Conservation (phyloP, 2,113 vertebrate genomes). For the Oreochromis spilurus region DNA sequence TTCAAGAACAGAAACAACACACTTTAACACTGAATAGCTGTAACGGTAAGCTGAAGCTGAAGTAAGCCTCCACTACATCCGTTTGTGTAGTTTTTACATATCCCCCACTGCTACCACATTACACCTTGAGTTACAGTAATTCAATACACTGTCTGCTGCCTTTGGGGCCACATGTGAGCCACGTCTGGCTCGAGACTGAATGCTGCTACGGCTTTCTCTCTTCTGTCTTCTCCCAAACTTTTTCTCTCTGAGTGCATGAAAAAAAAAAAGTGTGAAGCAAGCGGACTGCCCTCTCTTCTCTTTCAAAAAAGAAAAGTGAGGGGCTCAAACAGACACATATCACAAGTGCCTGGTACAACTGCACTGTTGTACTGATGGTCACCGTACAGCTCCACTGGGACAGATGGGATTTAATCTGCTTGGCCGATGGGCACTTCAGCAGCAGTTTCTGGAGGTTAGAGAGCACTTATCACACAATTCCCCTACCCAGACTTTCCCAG, state of each 20-base stretch:
- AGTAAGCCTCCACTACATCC: conserved; percentile 2
- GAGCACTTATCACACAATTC: conserved; percentile 55
- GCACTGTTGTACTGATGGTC: conserved; percentile 30
- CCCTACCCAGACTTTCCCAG: conserved; percentile 55
- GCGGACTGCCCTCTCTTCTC: conserved; percentile 35
- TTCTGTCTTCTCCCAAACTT: conserved; percentile 40
- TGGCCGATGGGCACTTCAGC: conserved; percentile 64
- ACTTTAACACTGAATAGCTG: neutral
- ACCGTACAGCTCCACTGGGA: conserved; percentile 47
- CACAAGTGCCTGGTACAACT: conserved; percentile 38
- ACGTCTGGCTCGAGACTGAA: conserved; percentile 42
- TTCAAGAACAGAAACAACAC: neutral
- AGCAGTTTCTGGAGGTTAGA: conserved; percentile 47
- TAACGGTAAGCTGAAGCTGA: conserved; percentile 12
- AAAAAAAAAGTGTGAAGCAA: conserved; percentile 27
- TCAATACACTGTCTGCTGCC: conserved; percentile 54
- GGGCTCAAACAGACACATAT: conserved; percentile 49
- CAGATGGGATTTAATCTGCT: conserved; percentile 59
- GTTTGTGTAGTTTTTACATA: conserved; percentile 5
- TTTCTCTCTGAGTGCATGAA: conserved; percentile 16
- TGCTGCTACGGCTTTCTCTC: conserved; percentile 38
- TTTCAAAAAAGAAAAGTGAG: conserved; percentile 33
- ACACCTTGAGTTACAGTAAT: conserved; percentile 66
- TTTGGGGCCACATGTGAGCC: conserved; percentile 50
- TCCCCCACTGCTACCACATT: conserved; percentile 40